Evolutionary conservation across 2,888 invertebrate genomes (phyloP).

Genomic region (Ernsta delagoae): DNA sequence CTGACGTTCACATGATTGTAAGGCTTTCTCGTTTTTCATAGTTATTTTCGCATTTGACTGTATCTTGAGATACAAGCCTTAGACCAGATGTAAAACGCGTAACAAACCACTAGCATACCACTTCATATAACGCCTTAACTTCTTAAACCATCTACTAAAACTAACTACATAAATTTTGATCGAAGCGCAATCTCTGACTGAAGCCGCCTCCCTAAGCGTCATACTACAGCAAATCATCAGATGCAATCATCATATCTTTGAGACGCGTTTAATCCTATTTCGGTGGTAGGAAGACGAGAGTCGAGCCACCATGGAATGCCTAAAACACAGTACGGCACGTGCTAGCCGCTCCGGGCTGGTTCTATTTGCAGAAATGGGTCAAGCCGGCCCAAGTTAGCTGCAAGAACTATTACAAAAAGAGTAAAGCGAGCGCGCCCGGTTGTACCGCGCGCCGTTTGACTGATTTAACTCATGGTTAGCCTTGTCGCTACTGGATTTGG

Average conservation of each 20-base stretch:
- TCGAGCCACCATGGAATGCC: constrained; percentile 29
- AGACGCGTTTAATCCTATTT: background rate
- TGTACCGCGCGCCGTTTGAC: constrained; percentile 33
- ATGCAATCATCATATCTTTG: background rate
- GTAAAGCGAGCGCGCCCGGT: constrained; percentile 66
- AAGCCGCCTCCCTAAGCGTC: background rate
- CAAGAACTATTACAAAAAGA: constrained; percentile 84
- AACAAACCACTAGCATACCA: too few species aligned
- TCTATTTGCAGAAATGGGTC: constrained; percentile 83
- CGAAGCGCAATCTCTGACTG: too few species aligned
- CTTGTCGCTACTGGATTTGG: background rate
- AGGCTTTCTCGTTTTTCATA: too few species aligned
- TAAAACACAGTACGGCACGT: constrained; percentile 56
- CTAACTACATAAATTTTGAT: too few species aligned
- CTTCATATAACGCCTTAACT: too few species aligned
- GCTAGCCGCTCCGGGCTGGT: constrained; percentile 67
- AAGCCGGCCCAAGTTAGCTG: constrained; percentile 80
- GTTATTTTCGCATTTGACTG: too few species aligned
- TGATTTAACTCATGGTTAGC: background rate
- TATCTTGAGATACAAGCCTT: too few species aligned
- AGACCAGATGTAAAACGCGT: too few species aligned
- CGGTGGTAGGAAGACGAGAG: background rate
- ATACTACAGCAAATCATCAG: background rate
- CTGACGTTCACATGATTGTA: too few species aligned
- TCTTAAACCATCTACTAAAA: too few species aligned